Percentiles rank a stretch among this genome's conserved stretches.
phyloP scores from a whole-genome alignment of 1,140 invertebrate species.

The Pseudomyrmex flavicornis region DNA sequence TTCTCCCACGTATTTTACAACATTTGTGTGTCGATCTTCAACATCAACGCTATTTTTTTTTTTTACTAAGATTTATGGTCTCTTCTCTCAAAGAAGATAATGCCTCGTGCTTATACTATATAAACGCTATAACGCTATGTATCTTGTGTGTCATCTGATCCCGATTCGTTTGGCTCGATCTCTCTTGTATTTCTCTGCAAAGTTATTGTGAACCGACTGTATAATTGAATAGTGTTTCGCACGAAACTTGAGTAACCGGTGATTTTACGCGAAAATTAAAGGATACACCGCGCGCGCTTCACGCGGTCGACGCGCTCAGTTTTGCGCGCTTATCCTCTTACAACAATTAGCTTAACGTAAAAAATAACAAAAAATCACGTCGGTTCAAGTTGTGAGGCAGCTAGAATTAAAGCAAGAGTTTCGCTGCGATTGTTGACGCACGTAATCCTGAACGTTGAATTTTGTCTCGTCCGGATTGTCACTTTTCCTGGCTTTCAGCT shows the following conservation, averaged over 20 bases:
- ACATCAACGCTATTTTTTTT: no score
- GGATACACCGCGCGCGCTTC: no score
- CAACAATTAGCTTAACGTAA: neutral
- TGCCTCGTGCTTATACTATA: neutral
- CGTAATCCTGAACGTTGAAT: conserved; percentile 90
- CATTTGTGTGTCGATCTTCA: neutral
- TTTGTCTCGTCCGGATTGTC: conserved; percentile 86
- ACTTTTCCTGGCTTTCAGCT: conserved; percentile 87
- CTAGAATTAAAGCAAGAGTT: conserved; percentile 82
- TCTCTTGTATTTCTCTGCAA: neutral
- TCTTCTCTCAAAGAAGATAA: conserved; percentile 13
- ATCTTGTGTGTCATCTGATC: neutral
- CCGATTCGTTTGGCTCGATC: neutral
- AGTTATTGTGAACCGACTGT: conserved; percentile 1
- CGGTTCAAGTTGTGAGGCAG: conserved; percentile 81
- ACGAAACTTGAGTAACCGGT: neutral
- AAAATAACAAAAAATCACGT: neutral
- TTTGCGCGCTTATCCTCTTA: conserved; percentile 9
- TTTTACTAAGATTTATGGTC: neutral
- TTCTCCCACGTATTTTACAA: neutral
- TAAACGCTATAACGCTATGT: no score
- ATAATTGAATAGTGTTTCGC: conserved; percentile 11
- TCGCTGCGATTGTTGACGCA: conserved; percentile 87
- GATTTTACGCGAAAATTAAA: conserved; percentile 20
- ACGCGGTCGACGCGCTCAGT: neutral